phyloP scores from a whole-genome alignment of 2,888 invertebrate genomes.

The Lepidochitona cinerea region DNA sequence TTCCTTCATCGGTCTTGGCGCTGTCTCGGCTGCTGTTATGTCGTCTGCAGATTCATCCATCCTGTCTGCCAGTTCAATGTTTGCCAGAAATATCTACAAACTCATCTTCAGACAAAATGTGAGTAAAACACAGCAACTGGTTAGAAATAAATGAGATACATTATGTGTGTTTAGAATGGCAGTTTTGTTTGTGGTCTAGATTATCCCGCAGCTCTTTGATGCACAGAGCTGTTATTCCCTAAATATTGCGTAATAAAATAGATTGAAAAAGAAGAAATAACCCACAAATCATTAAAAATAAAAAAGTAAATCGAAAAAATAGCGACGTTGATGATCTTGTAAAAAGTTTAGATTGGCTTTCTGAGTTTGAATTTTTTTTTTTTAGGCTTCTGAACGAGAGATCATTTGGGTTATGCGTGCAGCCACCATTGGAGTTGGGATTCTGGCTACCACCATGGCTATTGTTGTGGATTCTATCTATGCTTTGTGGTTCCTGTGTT shows the following conservation, averaged over 20 bases:
- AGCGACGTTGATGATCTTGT: too few species aligned
- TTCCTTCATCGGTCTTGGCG: conserved; percentile 97
- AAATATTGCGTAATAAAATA: too few species aligned
- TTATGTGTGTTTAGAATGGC: too few species aligned
- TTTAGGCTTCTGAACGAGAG: conserved; percentile 95
- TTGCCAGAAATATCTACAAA: conserved; percentile 98
- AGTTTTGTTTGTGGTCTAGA: too few species aligned
- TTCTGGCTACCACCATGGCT: conserved; percentile 93
- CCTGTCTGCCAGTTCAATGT: conserved; percentile 98
- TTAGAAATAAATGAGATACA: too few species aligned
- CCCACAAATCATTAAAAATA: too few species aligned
- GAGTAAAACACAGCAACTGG: too few species aligned
- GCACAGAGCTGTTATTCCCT: too few species aligned
- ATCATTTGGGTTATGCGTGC: conserved; percentile 90
- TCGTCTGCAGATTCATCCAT: conserved; percentile 99
- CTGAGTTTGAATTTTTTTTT: conserved; percentile 23
- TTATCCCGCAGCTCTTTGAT: too few species aligned
- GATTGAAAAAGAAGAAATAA: too few species aligned
- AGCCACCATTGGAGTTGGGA: conserved; percentile 91
- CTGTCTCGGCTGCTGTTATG: conserved; percentile 99
- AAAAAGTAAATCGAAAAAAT: too few species aligned
- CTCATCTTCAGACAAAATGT: conserved; percentile 94
- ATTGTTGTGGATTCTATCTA: conserved; percentile 98
- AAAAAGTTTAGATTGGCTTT: too few species aligned
- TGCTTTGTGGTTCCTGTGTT: conserved; percentile 98